Percentiles rank a stretch among this genome's conserved stretches.
These are phyloP conservation scores for Arvicanthis niloticus DNA, from an alignment of 2,113 vertebrate species.

Conservation along the genomic window DNA sequence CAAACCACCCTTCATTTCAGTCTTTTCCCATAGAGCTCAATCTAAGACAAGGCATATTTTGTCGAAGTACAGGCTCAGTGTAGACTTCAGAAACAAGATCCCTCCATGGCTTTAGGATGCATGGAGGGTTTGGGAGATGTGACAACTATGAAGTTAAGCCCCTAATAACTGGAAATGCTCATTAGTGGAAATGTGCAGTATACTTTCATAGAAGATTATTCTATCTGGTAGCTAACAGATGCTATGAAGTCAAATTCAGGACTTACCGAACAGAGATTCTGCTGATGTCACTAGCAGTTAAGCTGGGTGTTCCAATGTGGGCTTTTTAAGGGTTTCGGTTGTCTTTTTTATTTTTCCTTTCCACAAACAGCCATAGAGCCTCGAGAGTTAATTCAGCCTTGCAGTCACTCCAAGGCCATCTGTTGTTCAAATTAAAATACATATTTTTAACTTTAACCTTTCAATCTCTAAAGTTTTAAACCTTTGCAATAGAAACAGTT, in stretches of 20 bases:
- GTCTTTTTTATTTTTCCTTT: conserved; percentile 78
- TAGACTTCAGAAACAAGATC: not conserved
- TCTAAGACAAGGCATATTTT: not conserved
- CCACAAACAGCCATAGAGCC: conserved; percentile 79
- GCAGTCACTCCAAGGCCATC: conserved; percentile 84
- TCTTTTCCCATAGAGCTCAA: not conserved
- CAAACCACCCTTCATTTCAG: not conserved
- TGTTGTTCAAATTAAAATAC: conserved; percentile 86
- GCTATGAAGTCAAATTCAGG: conserved; percentile 77
- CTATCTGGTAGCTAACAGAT: conserved; percentile 73
- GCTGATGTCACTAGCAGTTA: conserved; percentile 81
- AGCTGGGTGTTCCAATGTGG: conserved; percentile 78
- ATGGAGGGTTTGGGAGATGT: not conserved
- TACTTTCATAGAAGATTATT: conserved; percentile 82
- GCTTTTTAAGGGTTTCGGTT: conserved; percentile 80
- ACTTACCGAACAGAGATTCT: conserved; percentile 80
- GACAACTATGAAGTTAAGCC: conserved; percentile 24
- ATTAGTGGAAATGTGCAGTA: conserved; percentile 66
- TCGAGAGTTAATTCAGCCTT: conserved; percentile 84
- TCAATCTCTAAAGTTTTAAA: conserved; percentile 85
- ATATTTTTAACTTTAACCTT: conserved; percentile 86
- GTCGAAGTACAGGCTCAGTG: not conserved
- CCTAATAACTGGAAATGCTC: conserved; percentile 61
- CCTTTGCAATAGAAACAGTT: conserved; percentile 83
- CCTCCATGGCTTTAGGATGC: not conserved